phyloP scores from a whole-genome alignment of 2,888 invertebrate species.

The Monochamus alternatus region DNA sequence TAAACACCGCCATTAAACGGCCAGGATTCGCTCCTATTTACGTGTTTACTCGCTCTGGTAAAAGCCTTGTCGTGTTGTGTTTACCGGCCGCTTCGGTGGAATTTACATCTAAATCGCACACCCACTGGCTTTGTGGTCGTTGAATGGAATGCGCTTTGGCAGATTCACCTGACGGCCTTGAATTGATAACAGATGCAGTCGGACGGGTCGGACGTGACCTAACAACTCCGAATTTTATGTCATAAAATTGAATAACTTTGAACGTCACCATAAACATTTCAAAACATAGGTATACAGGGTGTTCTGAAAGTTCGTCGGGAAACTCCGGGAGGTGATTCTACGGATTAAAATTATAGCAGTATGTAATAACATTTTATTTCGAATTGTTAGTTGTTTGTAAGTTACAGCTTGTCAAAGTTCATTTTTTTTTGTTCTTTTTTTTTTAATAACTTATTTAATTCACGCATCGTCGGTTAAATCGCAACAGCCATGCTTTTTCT shows the following conservation, averaged over 20 bases:
- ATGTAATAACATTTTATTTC: too few relatives aligned
- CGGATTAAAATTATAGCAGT: too few relatives aligned
- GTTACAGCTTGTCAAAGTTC: too few relatives aligned
- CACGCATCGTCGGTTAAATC: too few relatives aligned
- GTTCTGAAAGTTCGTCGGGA: too few relatives aligned
- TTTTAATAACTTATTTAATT: too few relatives aligned
- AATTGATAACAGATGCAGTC: background rate
- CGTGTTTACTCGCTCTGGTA: conserved; percentile 23
- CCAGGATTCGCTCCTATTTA: conserved; percentile 17
- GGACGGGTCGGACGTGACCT: too few relatives aligned
- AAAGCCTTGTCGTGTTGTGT: conserved; percentile 30
- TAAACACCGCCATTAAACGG: background rate
- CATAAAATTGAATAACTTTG: background rate
- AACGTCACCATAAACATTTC: background rate
- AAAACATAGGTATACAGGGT: background rate
- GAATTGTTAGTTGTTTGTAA: too few relatives aligned
- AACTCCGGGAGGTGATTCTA: too few relatives aligned
- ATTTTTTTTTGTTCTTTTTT: too few relatives aligned
- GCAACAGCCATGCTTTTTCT: too few relatives aligned
- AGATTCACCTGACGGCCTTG: background rate
- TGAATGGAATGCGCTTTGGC: background rate
- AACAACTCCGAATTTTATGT: too few relatives aligned
- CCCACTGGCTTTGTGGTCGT: background rate
- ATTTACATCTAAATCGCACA: conserved; percentile 33
- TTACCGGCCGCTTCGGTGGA: conserved; percentile 25